phyloP scores from a whole-genome alignment of 2,797 vertebrate species.

The Intellagama lesueurii region DNA sequence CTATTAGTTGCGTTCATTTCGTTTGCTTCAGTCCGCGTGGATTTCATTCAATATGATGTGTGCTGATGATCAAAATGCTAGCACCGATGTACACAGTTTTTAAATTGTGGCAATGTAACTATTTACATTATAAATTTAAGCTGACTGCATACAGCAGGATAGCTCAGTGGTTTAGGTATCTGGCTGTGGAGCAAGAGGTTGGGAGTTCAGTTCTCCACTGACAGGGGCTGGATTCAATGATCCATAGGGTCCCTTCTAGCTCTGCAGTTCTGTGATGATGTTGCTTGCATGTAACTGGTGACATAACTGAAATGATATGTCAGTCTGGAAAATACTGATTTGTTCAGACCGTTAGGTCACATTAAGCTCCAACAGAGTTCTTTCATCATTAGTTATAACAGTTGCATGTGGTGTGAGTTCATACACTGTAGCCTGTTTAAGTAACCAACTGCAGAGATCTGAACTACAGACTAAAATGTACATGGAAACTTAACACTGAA shows the following conservation, averaged over 20 bases:
- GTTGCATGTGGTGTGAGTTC: neutral
- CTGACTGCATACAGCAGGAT: neutral
- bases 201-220: no score
- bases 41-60: slow-evolving; percentile 1
- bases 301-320: neutral
- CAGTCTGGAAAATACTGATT: neutral
- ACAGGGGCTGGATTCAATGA: no score
- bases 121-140: neutral
- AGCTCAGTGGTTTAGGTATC: no score
- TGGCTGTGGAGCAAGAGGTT: no score
- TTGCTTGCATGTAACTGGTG: neutral
- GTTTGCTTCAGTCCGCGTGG: neutral
- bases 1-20: neutral
- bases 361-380: neutral
- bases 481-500: slow-evolving; percentile 24
- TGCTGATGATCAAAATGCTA: neutral
- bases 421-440: neutral
- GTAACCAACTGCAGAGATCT: neutral
- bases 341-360: neutral
- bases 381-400: slow-evolving; percentile 10
- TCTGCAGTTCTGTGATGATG: no score
- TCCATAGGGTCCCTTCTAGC: no score
- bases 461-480: neutral
- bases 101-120: neutral
- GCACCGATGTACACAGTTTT: neutral